These are phyloP conservation scores for Cremastinae sp. DNA, from an alignment of 2,888 invertebrate genomes.

Conservation along the genomic window DNA sequence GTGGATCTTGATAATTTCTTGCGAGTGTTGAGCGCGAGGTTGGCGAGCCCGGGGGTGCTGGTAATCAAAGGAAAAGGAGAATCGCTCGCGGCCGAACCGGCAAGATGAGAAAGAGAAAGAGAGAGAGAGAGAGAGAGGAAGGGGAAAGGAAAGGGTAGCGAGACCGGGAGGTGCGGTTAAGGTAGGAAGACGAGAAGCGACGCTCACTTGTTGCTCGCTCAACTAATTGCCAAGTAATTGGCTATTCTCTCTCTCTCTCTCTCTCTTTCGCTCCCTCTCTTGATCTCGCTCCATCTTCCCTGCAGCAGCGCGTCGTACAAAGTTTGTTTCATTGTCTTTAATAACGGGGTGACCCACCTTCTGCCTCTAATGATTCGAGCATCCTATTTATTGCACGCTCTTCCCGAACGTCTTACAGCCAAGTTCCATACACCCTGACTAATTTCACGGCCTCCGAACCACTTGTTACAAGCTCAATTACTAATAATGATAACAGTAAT, in stretches of 20 bases:
- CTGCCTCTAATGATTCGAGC: conserved; percentile 72
- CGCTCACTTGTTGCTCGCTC: conserved; percentile 79
- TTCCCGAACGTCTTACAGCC: not conserved
- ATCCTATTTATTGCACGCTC: conserved; percentile 69
- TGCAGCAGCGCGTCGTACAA: conserved; percentile 72
- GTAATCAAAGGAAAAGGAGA: conserved; percentile 56
- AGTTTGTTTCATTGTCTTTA: conserved; percentile 80
- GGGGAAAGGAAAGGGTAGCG: conserved; percentile 31
- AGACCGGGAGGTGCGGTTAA: conserved; percentile 42
- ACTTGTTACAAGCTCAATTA: no score
- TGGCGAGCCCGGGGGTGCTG: conserved; percentile 43
- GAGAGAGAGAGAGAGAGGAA: conserved; percentile 23
- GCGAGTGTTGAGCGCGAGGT: conserved; percentile 5
- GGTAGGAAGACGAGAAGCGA: conserved; percentile 71
- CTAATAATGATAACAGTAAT: no score
- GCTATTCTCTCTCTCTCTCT: conserved; percentile 71
- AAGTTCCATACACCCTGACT: no score
- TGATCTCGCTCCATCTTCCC: not conserved
- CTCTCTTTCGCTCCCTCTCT: conserved; percentile 20
- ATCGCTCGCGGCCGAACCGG: conserved; percentile 57
- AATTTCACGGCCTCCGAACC: no score
- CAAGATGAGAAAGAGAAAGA: conserved; percentile 27
- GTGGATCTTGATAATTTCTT: no score
- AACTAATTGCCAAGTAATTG: conserved; percentile 81
- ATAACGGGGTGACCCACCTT: conserved; percentile 77